Conservation (phyloP, 2,797 vertebrate species). For the Sitta carolinensis region DNA sequence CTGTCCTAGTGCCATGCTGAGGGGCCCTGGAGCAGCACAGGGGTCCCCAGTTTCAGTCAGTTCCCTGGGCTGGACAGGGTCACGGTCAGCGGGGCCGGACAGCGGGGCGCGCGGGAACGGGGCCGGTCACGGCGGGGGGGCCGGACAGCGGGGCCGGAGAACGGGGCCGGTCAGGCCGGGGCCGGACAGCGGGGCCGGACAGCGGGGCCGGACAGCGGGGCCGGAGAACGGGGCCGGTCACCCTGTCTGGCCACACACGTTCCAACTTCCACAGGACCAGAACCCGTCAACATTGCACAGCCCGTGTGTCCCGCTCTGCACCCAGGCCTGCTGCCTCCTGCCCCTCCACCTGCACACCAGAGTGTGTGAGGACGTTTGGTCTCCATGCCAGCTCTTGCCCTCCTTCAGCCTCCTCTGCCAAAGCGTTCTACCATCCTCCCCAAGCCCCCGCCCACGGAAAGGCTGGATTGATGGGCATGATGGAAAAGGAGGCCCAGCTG, state of each 20-base stretch:
- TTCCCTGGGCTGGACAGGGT: not conserved
- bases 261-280: not conserved
- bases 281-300: not conserved
- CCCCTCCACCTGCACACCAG: not conserved
- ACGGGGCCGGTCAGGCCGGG: too few relatives aligned
- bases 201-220: not conserved
- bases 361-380: fast-evolving
- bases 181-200: not conserved
- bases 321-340: not conserved
- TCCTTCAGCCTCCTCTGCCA: not conserved
- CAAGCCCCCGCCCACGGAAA: fast-evolving
- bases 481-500: not conserved
- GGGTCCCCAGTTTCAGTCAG: fast-evolving
- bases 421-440: fast-evolving
- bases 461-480: fast-evolving
- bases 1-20: not conserved
- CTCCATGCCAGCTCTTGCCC: not conserved
- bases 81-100: not conserved
- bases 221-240: fast-evolving
- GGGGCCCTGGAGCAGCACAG: not conserved
- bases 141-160: too few relatives aligned
- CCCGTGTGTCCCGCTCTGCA: fast-evolving
- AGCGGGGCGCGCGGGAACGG: too few relatives aligned
- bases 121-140: too few relatives aligned
- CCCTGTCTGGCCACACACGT: fast-evolving